Percentiles rank a stretch among this genome's conserved stretches.
Conservation (phyloP, 2,113 vertebrate species). For the Pomatostomus ruficeps region DNA sequence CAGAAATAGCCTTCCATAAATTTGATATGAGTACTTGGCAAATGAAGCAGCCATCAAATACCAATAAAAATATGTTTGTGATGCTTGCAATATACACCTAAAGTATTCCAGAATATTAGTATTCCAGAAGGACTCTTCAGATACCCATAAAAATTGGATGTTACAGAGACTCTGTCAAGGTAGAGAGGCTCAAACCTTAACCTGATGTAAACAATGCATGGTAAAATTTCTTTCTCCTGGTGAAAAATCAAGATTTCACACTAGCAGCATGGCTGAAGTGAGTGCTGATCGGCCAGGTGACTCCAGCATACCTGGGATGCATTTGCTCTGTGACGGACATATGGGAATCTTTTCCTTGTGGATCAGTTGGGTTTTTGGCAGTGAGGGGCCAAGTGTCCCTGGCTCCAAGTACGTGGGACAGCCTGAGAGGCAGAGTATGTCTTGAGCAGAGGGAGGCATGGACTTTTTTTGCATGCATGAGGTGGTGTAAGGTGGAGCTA, state of each 20-base stretch:
- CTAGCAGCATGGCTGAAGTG: background rate
- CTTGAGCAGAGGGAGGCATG: background rate
- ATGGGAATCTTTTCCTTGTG: background rate
- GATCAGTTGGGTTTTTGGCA: rapidly evolving
- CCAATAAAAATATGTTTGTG: slow-evolving; percentile 72
- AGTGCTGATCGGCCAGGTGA: background rate
- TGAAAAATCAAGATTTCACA: slow-evolving; percentile 2
- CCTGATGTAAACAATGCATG: background rate
- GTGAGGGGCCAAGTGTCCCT: background rate
- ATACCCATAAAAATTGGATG: slow-evolving; percentile 65
- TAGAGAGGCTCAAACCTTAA: slow-evolving; percentile 39
- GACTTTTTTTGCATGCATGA: background rate
- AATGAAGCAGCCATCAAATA: slow-evolving; percentile 66
- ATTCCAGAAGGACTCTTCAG: slow-evolving; percentile 61
- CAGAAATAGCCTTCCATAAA: slow-evolving; percentile 61
- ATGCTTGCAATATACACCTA: slow-evolving; percentile 67
- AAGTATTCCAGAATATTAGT: slow-evolving; percentile 66
- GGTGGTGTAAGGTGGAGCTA: rapidly evolving
- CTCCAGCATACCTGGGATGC: background rate
- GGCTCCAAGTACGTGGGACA: rapidly evolving
- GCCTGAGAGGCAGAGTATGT: background rate
- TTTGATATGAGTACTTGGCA: slow-evolving; percentile 66
- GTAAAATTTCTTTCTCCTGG: background rate
- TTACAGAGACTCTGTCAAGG: slow-evolving; percentile 32
- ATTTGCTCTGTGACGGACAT: background rate